Evolutionary conservation across 2,113 vertebrate species (phyloP).

Genomic region (Saguinus midas): DNA sequence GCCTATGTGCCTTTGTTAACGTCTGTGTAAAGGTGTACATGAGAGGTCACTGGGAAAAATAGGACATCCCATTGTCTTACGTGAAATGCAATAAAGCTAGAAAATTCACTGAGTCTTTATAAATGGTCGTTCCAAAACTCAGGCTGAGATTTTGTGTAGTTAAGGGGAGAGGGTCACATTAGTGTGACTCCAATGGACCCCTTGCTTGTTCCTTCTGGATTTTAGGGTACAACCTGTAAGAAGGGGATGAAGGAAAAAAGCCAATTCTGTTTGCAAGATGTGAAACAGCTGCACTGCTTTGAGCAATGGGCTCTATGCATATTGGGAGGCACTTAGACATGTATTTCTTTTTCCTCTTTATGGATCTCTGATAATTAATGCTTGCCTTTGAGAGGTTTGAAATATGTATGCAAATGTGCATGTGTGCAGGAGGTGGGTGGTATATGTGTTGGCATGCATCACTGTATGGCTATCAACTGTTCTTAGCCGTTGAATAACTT

Average conservation of each 20-base stretch:
- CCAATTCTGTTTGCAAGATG: neutral
- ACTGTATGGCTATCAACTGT: neutral
- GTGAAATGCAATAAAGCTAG: neutral
- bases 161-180: neutral
- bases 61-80: neutral
- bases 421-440: neutral
- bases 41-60: neutral
- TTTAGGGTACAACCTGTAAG: neutral
- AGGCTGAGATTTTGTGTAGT: neutral
- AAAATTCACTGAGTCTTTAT: neutral
- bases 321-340: neutral
- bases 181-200: fast-evolving
- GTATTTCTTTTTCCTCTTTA: neutral
- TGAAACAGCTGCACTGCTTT: neutral
- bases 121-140: neutral
- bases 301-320: too few species aligned
- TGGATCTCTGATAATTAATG: neutral
- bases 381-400: neutral
- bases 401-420: neutral
- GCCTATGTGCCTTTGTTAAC: neutral
- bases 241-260: neutral
- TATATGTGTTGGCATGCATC: neutral
- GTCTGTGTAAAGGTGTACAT: neutral
- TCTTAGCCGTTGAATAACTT: neutral
- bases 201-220: neutral